A percentile compares a stretch with the other conserved stretches of the same genome.
phyloP scores from a whole-genome alignment of 2,797 vertebrate species.

The Luscinia luscinia region DNA sequence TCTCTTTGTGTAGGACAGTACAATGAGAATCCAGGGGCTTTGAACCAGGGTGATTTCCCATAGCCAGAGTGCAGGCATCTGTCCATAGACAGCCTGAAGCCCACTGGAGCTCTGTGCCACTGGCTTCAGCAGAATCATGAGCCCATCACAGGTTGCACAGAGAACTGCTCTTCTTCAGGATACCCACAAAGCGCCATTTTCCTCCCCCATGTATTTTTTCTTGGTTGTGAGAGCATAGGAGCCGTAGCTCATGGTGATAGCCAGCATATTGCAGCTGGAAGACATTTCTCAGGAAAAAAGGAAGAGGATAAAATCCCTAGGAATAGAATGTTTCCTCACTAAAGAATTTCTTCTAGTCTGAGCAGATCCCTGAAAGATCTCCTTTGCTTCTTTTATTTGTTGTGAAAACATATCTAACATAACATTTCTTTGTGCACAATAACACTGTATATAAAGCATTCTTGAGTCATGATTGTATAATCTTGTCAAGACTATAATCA shows the following conservation, averaged over 20 bases:
- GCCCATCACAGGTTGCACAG: neutral
- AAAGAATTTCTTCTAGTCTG: neutral
- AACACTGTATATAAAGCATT: neutral
- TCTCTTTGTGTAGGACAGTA: neutral
- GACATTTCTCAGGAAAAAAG: neutral
- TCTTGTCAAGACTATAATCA: neutral
- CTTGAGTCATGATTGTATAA: neutral
- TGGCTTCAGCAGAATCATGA: neutral
- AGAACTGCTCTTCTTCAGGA: neutral
- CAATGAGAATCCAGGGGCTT: neutral
- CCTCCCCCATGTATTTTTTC: neutral
- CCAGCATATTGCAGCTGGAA: neutral
- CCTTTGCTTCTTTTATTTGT: neutral
- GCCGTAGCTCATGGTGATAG: neutral
- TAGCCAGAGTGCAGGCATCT: neutral
- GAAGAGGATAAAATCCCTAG: neutral
- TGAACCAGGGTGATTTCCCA: neutral
- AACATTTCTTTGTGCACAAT: neutral
- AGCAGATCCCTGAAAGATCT: neutral
- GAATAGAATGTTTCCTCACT: neutral
- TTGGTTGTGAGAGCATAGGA: neutral
- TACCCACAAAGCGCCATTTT: neutral
- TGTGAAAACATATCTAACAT: neutral
- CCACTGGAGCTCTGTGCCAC: neutral
- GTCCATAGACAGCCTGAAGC: neutral